These are phyloP conservation scores for Branchinecta sandiegonensis DNA, from an alignment of 2,888 invertebrate species.

Conservation along the genomic window DNA sequence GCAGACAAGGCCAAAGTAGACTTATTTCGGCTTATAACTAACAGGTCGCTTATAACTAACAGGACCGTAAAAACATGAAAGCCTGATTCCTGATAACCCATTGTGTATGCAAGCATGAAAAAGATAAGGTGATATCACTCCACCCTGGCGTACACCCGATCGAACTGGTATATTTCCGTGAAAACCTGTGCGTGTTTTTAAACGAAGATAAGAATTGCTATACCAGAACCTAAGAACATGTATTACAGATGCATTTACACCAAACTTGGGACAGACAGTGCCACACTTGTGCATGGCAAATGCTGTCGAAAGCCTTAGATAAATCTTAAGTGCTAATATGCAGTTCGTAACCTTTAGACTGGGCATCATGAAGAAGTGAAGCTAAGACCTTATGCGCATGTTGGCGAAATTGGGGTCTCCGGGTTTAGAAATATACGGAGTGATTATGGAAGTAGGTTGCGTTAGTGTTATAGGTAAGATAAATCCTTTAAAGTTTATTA, in stretches of 20 bases:
- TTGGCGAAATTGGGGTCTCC: too few relatives aligned
- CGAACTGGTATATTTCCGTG: constrained; percentile 2
- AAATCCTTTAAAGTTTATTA: too few relatives aligned
- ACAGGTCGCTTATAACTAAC: too few relatives aligned
- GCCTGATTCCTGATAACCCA: too few relatives aligned
- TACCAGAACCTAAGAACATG: background rate
- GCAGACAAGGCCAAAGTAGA: too few relatives aligned
- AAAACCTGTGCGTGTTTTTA: background rate
- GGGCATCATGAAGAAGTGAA: background rate
- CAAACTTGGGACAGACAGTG: background rate
- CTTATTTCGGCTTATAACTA: too few relatives aligned
- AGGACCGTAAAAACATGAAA: too few relatives aligned
- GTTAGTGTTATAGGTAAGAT: too few relatives aligned
- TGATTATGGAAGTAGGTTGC: too few relatives aligned
- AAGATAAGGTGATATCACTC: constrained; percentile 12
- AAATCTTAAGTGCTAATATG: background rate
- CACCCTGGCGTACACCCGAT: background rate
- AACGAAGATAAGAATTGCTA: background rate
- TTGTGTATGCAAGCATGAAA: too few relatives aligned
- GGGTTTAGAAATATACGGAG: too few relatives aligned
- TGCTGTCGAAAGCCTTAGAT: background rate
- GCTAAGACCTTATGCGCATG: background rate
- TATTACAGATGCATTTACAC: background rate
- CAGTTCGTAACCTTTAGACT: background rate
- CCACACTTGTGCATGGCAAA: too few relatives aligned